A percentile compares a stretch with the other conserved stretches of the same genome.
Evolutionary conservation across 2,797 vertebrate genomes (phyloP).

Genomic region (Scleropages formosus): DNA sequence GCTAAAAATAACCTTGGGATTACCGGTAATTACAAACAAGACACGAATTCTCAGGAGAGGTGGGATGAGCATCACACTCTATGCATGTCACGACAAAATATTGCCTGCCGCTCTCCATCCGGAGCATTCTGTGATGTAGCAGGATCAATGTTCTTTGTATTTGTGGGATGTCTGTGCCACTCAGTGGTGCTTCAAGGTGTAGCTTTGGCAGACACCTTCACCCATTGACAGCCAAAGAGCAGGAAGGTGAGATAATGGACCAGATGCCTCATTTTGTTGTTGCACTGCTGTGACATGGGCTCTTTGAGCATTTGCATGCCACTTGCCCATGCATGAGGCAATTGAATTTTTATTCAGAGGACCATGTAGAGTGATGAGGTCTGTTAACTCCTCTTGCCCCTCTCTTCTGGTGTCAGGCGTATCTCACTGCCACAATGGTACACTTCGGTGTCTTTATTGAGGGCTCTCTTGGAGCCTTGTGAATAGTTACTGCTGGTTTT

Average conservation of each 20-base stretch:
- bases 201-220: background rate
- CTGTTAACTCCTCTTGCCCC: no score
- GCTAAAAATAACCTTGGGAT: slow-evolving; percentile 43
- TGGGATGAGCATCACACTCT: slow-evolving; percentile 27
- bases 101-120: slow-evolving; percentile 26
- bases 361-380: no score
- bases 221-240: background rate
- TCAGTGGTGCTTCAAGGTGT: background rate
- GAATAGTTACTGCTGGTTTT: no score
- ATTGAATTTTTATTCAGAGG: no score
- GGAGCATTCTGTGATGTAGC: slow-evolving; percentile 31
- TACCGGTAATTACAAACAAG: slow-evolving; percentile 39
- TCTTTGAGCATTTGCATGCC: background rate
- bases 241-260: background rate
- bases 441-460: no score
- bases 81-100: slow-evolving; percentile 33
- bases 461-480: no score
- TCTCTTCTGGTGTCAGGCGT: no score
- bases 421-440: no score
- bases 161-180: slow-evolving; percentile 35
- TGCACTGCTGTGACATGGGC: background rate
- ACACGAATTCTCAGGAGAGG: slow-evolving; percentile 36
- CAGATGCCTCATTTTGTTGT: background rate
- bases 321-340: background rate
- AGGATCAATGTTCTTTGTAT: slow-evolving; percentile 38